These are phyloP conservation scores for Brachionus angularis DNA, from an alignment of 1,140 invertebrate species.

Conservation along the genomic window DNA sequence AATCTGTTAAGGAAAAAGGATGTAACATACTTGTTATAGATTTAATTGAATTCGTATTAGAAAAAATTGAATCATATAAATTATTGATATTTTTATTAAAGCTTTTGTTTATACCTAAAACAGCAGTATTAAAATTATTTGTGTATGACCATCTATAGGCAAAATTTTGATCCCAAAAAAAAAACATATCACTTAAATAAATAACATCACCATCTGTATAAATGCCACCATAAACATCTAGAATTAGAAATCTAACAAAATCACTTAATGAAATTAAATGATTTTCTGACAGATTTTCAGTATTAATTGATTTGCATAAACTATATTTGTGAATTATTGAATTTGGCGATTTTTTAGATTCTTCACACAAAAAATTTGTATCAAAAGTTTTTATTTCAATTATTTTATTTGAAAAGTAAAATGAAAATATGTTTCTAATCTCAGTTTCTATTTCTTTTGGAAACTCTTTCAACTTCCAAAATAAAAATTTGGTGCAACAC, in stretches of 20 bases:
- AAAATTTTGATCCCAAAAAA: slow-evolving; percentile 8
- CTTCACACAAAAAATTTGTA: neutral
- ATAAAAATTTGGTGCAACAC: slow-evolving; percentile 12
- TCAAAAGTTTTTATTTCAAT: neutral
- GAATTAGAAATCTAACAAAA: neutral
- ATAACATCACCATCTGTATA: slow-evolving; percentile 32
- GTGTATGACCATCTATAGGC: slow-evolving; percentile 30
- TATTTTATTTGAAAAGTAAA: neutral
- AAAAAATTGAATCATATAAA: neutral
- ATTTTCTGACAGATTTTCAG: neutral
- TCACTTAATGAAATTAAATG: neutral
- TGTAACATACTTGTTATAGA: neutral
- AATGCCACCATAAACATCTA: slow-evolving; percentile 20
- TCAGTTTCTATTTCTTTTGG: neutral
- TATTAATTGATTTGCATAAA: neutral
- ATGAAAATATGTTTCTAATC: neutral
- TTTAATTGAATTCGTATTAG: neutral
- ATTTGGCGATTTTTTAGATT: neutral
- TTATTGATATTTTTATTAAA: neutral
- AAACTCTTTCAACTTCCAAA: slow-evolving; percentile 12
- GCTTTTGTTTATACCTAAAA: neutral
- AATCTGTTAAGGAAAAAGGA: neutral
- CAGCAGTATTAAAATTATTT: neutral
- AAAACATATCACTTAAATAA: neutral
- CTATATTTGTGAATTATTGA: neutral